Evolutionary conservation across 2,113 vertebrate genomes (phyloP).

Genomic region (Sylvietta virens): DNA sequence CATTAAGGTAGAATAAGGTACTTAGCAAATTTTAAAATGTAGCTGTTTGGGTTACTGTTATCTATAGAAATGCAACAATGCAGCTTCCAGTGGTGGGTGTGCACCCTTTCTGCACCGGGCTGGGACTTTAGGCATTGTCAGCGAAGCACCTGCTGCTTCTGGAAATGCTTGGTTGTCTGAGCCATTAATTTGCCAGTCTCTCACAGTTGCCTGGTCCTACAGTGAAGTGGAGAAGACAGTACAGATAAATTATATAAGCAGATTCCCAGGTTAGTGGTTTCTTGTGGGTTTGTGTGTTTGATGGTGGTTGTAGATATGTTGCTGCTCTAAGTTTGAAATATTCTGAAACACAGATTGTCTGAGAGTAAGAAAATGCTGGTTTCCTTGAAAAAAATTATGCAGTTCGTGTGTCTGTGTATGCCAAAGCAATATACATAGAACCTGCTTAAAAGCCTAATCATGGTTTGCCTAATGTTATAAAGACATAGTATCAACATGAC

Average conservation of each 20-base stretch:
- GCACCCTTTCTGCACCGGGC: neutral
- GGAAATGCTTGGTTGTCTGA: neutral
- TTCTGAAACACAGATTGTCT: neutral
- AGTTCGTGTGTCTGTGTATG: neutral
- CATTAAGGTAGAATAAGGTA: neutral
- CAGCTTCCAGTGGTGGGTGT: neutral
- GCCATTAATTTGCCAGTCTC: neutral
- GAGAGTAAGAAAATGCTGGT: neutral
- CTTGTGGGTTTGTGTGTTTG: neutral
- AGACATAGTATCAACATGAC: neutral
- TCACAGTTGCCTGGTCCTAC: neutral
- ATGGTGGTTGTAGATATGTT: neutral
- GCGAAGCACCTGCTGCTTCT: fast-evolving
- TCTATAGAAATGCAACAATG: neutral
- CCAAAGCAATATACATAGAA: neutral
- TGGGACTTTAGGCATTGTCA: neutral
- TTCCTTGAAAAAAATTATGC: neutral
- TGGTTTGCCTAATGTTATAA: neutral
- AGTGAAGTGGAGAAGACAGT: neutral
- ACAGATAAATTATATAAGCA: neutral
- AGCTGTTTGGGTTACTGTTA: neutral
- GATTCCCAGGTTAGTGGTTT: neutral
- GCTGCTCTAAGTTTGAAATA: neutral
- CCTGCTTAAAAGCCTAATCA: neutral
- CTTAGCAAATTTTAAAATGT: neutral